A percentile compares a stretch with the other conserved stretches of the same genome.
phyloP scores from a whole-genome alignment of 2,113 vertebrate species.

The Amblyopsis rosae region DNA sequence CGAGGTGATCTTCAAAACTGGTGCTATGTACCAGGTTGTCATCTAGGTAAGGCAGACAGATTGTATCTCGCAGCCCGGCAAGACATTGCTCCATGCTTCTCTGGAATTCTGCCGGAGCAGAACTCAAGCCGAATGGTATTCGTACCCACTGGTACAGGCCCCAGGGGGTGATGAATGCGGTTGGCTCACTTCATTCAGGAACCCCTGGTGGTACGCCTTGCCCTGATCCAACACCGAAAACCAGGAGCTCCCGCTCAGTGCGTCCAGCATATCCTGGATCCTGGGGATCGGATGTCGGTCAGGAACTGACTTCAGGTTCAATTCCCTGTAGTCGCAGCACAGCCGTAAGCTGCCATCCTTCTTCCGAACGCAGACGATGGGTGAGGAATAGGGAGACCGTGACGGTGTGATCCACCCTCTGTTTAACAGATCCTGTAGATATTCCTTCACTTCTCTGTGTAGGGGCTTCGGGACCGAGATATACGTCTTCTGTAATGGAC shows the following conservation, averaged over 20 bases:
- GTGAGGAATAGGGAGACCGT: background rate
- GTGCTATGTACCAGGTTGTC: constrained; percentile 11
- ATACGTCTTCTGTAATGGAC: background rate
- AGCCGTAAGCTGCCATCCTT: no score
- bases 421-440: background rate
- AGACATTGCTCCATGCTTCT: constrained; percentile 6
- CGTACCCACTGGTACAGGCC: background rate
- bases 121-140: constrained; percentile 8
- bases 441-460: no score
- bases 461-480: no score
- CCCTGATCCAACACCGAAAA: constrained; percentile 1
- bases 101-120: background rate
- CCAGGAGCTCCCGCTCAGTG: constrained; percentile 1
- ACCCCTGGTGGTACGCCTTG: constrained; percentile 8
- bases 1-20: constrained; percentile 11
- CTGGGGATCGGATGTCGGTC: background rate
- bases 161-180: background rate
- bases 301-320: background rate
- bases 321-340: no score
- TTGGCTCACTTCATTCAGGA: constrained; percentile 1
- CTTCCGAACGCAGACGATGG: no score
- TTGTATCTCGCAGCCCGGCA: background rate
- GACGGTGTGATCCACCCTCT: background rate
- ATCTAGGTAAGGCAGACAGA: background rate
- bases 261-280: background rate